Conservation (phyloP, 2,888 invertebrate species). For the Thereva nobilitata region DNA sequence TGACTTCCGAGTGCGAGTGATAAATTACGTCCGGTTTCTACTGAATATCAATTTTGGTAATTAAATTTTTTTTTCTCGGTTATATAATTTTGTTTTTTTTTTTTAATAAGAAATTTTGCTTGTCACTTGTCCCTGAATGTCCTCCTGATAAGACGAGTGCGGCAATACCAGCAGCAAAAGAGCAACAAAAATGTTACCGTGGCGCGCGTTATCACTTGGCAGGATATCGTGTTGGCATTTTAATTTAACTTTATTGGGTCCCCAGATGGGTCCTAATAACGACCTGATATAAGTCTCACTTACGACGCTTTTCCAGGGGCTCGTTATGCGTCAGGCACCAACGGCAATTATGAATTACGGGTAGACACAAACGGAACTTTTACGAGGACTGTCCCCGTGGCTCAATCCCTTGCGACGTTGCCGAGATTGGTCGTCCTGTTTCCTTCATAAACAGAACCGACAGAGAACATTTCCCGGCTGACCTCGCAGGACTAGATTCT, state of each 20-base stretch:
- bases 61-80: conserved; percentile 14
- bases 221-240: conserved; percentile 1
- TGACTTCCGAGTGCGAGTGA: conserved; percentile 22
- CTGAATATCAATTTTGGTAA: conserved; percentile 34
- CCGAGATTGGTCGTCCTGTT: too few species aligned
- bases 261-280: conserved; percentile 25
- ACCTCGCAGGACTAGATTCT: not conserved
- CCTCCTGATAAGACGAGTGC: not conserved
- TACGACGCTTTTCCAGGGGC: conserved; percentile 14
- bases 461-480: conserved; percentile 1
- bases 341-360: conserved; percentile 29
- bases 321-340: conserved; percentile 18
- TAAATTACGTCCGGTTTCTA: conserved; percentile 18
- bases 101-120: conserved; percentile 30
- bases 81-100: not conserved
- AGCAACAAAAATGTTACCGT: not conserved
- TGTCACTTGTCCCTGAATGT: conserved; percentile 17
- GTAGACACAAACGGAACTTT: conserved; percentile 11
- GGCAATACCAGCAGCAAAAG: not conserved
- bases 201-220: conserved; percentile 7
- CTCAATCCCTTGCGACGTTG: too few species aligned
- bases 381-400: not conserved
- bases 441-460: conserved; percentile 2
- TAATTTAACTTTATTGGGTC: conserved; percentile 31
- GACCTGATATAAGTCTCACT: conserved; percentile 32